Evolutionary conservation across 2,113 vertebrate species (phyloP), one percentile per base, ranked within the genome.

Genomic region (Epinephelus cyanopodus): DNA sequence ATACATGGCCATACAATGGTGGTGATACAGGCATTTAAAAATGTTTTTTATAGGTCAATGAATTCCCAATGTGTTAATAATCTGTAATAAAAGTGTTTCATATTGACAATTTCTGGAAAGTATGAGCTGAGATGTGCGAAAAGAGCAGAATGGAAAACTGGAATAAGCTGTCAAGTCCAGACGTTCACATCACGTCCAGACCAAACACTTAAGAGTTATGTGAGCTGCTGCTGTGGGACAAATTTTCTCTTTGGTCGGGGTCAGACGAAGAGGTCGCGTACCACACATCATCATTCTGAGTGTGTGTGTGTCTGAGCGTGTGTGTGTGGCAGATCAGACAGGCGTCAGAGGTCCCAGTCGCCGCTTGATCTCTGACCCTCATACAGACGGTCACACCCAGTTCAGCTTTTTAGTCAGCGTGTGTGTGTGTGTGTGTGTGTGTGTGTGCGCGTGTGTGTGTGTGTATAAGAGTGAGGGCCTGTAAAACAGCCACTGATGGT

Each of bases 361-460:
- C 53, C 0, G 37, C 77, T 86, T 87, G 74, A 86, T 74, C 87
- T 78, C 66, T 86, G 84, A 85, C 84, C 86, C 69, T 61, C 54
- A 63, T 50, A 63, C 52, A 73, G 54, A 79, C 3, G 2, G 58
- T 80, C 72, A 88, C 79, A 78, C 58, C 68, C 85, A 64, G 58
- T 71, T 83, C 52, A 54, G 70, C 0, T 18, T 81, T 81, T 50
- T 21, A 48, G 19, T 23, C 42, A 19, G 58, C 9, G 21, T 50
- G 53, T 27, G 67, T 58, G 74, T 56, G n/a, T 45, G 73, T 62
- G 64, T 67, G 29, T 47, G 50, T n/a, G 10, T 29, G 45, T 70
- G 57, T 71, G 57, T 70, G n/a, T n/a, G n/a, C n/a, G n/a, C n/a
- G n/a, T n/a, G n/a, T 62, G 42, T 27, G 64, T 66, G 68, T 56